Conservation (phyloP, 2,888 invertebrate species). For the Ochropleura plecta region DNA sequence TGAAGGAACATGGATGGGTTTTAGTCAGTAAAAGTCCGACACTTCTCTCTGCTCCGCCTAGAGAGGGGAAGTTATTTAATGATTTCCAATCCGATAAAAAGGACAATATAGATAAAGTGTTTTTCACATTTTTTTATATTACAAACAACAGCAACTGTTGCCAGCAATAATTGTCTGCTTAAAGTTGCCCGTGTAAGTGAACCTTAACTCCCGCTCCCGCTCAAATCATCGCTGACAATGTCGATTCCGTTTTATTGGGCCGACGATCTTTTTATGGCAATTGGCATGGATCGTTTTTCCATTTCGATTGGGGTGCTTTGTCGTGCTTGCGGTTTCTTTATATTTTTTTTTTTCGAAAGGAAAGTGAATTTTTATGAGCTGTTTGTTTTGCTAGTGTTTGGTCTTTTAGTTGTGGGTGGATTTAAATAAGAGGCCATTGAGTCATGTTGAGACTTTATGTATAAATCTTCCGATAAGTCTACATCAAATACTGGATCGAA, state of each 20-base stretch:
- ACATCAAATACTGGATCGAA: not conserved
- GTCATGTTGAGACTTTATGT: not conserved
- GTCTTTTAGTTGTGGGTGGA: conserved; percentile 12
- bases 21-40: no score
- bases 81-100: no score
- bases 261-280: conserved; percentile 89
- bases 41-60: no score
- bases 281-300: conserved; percentile 86
- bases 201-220: conserved; percentile 63
- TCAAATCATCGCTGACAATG: conserved; percentile 87
- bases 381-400: conserved; percentile 52
- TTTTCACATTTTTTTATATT: no score
- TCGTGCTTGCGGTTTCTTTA: conserved; percentile 72
- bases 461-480: not conserved
- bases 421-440: not conserved
- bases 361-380: conserved; percentile 74
- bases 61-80: no score
- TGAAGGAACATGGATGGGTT: no score
- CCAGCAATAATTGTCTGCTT: not conserved
- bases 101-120: not conserved
- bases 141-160: not conserved
- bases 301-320: conserved; percentile 85
- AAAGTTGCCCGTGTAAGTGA: conserved; percentile 27
- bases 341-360: conserved; percentile 69
- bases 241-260: conserved; percentile 86